Base-by-base conservation (phyloP, 2,797 vertebrate genomes). In the Myotis pilosus region DNA sequence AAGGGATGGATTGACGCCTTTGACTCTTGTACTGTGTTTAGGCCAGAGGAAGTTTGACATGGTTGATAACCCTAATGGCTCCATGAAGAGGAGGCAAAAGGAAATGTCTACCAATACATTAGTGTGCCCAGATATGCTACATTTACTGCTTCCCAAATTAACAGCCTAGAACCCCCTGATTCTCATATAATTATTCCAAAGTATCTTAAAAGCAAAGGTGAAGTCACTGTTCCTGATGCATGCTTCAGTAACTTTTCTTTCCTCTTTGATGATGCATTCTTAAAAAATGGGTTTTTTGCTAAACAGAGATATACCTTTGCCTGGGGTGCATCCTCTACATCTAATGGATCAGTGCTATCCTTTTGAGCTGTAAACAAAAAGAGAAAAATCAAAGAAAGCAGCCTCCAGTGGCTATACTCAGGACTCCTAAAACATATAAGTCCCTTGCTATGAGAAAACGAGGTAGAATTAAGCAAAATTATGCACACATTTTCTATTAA, bases 221-320 rank as follows among this genome's bases (percentile, higher is more conserved):
- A 93, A 41, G 28, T 85, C 33, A 55, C 12, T 91, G 9, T 23
- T 90, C 89, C 25, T 76, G 33, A 97, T 93, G 16, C 87, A 79
- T 17, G 64, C 13, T 92, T 92, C 60, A 95, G 16, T 19, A 96
- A 78, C 62, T n/a, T 79, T 0, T 94, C 69, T 78, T 38, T 25
- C 3, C 62, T 16, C 25, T 97, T 72, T 64, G 79, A 44, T 79
- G 62, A 89, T 82, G 57, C 0, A n/a, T 68, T 75, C 8, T 91
- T 33, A 53, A 74, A 85, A 89, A 62, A 89, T 12, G 1, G 1
- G 38, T 22, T 51, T 22, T 90, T 76, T 97, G 47, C 71, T 92
- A 95, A 75, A 96, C 19, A 92, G 17, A 74, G 68, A 79, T 30
- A 33, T 97, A 98, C 98, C 98, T 98, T 96, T 2, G 64, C 49